Percentiles rank a stretch among this genome's conserved stretches.
Evolutionary conservation across 2,888 invertebrate genomes (phyloP).

Genomic region (Eupelmus urozonus): DNA sequence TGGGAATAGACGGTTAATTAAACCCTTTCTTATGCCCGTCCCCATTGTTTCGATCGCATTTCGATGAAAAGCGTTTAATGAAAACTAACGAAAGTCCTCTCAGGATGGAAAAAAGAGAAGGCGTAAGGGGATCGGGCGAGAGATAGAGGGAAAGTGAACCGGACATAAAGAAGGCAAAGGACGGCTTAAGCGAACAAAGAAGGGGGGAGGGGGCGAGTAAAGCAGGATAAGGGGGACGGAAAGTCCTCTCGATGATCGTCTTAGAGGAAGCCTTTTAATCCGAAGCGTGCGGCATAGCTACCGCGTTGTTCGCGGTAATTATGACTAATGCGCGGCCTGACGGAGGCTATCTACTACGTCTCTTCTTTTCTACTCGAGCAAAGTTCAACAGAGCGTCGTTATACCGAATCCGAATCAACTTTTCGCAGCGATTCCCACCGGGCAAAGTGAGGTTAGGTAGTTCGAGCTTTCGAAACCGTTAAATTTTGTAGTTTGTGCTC

Average conservation of each 20-base stretch:
- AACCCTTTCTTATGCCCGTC: slow-evolving; percentile 23
- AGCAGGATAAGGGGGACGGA: slow-evolving; percentile 17
- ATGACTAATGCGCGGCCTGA: slow-evolving; percentile 62
- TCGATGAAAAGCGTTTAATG: slow-evolving; percentile 48
- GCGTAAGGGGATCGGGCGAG: too few species aligned
- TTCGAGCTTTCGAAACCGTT: too few species aligned
- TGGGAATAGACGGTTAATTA: slow-evolving; percentile 33
- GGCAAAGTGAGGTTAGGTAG: too few species aligned
- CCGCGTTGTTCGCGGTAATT: slow-evolving; percentile 54
- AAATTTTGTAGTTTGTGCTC: too few species aligned
- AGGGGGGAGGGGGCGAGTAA: slow-evolving; percentile 11
- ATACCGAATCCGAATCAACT: slow-evolving; percentile 29
- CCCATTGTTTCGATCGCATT: slow-evolving; percentile 54
- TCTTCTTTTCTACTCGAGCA: background rate
- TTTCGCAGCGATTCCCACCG: background rate
- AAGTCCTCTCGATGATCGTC: slow-evolving; percentile 50
- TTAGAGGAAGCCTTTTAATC: slow-evolving; percentile 53
- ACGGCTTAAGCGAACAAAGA: slow-evolving; percentile 7
- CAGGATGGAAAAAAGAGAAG: background rate
- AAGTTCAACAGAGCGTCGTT: slow-evolving; percentile 24
- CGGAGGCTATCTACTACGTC: slow-evolving; percentile 8
- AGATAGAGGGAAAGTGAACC: slow-evolving; percentile 4
- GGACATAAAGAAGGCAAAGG: slow-evolving; percentile 4
- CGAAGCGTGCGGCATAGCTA: slow-evolving; percentile 43
- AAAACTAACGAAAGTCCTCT: slow-evolving; percentile 42